Evolutionary conservation across 1,140 invertebrate species (phyloP), one percentile per base, ranked within the genome.

Genomic region (Drosophila lacteicornis): DNA sequence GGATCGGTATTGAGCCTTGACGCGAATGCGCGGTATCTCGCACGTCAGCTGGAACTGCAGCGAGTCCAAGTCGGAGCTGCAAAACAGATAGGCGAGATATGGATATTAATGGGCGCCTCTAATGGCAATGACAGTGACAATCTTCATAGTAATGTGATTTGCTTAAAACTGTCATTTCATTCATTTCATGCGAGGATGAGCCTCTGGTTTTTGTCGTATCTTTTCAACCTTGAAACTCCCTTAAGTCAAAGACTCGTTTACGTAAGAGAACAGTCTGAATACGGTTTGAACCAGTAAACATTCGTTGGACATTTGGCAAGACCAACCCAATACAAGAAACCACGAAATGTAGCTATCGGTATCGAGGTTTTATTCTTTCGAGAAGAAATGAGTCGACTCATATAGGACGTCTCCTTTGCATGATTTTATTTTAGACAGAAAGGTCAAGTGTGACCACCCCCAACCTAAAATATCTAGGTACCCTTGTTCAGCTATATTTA

Each of bases 1-100:
- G 8, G 96, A 97, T 66, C 95, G 94, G 92, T 97, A 97, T 66
- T 95, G 94, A 0, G 96, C 96, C 71, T 94, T 94, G 3, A 95
- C 96, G 75, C 95, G 94, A 80, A 97, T 97, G 91, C 95, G 95
- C 11, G 96, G 96, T 73, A 97, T 96, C 76, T 94, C 95, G 71
- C 97, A 94, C 7, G 95, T 96, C 78, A 97, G 93, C 91, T 97
- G 96, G 88, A 97, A 95, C 93, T 97, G 96, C 59, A 96, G 94
- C 4, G 96, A 95, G 69, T 96, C 95, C 60, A 96, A 92, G 92
- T 96, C 95, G 4, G 95, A 96, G 83, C 96, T 96, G 93, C 79
- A 65, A 42, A 38, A 45, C 55, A 75, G n/a, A 73, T 15, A 36
- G 42, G 59, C 43, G 38, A 75, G 61, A 84, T 79, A 56, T 61